Percentiles rank a stretch among this genome's conserved stretches.
These are phyloP conservation scores for Mobula birostris DNA, from an alignment of 2,113 vertebrate genomes.

Conservation along the genomic window DNA sequence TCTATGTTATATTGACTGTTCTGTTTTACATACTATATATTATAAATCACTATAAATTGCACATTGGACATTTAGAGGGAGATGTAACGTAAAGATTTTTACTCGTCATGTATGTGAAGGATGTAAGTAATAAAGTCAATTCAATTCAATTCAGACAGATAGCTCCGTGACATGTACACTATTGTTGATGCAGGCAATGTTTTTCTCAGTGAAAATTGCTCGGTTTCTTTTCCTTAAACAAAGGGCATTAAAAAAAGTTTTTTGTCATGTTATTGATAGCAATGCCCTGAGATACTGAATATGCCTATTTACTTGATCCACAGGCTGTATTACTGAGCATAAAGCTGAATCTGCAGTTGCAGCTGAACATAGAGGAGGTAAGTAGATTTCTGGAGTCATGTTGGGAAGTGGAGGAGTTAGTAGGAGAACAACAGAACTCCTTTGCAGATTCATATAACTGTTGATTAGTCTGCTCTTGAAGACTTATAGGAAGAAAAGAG, in stretches of 20 bases:
- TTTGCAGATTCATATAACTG: background rate
- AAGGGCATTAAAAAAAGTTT: background rate
- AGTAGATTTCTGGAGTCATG: slow-evolving; percentile 44
- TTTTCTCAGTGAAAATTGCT: background rate
- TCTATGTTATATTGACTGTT: too few relatives aligned
- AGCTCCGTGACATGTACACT: background rate
- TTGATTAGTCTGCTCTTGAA: background rate
- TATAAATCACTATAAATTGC: too few relatives aligned
- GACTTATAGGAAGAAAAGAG: too few relatives aligned
- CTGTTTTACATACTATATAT: too few relatives aligned
- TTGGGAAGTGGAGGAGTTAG: background rate
- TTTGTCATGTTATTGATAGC: background rate
- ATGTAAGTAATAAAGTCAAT: too few relatives aligned
- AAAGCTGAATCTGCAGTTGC: slow-evolving; percentile 66
- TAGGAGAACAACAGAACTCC: background rate
- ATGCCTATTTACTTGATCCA: slow-evolving; percentile 18
- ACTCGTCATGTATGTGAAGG: too few relatives aligned
- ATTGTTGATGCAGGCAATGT: background rate
- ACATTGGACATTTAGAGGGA: too few relatives aligned
- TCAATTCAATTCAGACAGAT: background rate
- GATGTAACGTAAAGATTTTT: too few relatives aligned
- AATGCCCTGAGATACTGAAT: background rate
- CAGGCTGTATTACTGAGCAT: slow-evolving; percentile 65
- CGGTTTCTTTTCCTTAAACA: background rate
- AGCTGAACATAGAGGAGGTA: slow-evolving; percentile 73